A percentile compares a stretch with the other conserved stretches of the same genome.
Evolutionary conservation across 2,888 invertebrate genomes (phyloP).

Genomic region (Melanargia galathea): DNA sequence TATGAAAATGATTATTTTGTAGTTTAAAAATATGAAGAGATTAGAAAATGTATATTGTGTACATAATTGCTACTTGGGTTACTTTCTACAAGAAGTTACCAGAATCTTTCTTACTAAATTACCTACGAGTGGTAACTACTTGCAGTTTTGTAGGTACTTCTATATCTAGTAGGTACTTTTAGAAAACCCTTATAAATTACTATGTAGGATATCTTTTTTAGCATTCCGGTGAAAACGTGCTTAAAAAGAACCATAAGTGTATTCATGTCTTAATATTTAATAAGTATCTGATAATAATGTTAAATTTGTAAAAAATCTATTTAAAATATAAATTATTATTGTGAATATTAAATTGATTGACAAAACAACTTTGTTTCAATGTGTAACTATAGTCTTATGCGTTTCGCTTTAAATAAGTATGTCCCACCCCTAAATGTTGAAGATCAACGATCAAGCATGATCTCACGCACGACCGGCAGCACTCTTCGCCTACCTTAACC

Average conservation of each 20-base stretch:
- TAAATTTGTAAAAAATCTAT: constrained; percentile 53
- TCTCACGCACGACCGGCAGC: too few species aligned
- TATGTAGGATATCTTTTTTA: background rate
- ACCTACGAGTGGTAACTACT: background rate
- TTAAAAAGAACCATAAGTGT: constrained; percentile 11
- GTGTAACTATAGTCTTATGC: background rate
- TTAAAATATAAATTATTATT: constrained; percentile 74
- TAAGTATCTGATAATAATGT: constrained; percentile 10
- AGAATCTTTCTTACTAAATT: constrained; percentile 3
- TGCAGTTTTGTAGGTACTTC: constrained; percentile 10
- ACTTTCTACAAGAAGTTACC: background rate
- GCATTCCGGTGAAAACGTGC: background rate
- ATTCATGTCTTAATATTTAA: constrained; percentile 13
- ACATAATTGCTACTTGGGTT: constrained; percentile 49
- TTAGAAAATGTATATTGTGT: constrained; percentile 65
- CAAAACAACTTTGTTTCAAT: constrained; percentile 40
- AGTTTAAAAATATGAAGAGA: constrained; percentile 37
- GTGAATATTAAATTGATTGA: constrained; percentile 67
- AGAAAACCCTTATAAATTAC: too few species aligned
- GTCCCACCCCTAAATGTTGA: too few species aligned
- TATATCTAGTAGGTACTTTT: background rate
- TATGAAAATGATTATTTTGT: constrained; percentile 44
- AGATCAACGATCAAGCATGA: too few species aligned
- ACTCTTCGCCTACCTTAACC: too few species aligned
- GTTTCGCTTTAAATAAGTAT: too few species aligned